Base-by-base conservation (phyloP, 2,888 invertebrate genomes). In the Drosophila robusta region DNA sequence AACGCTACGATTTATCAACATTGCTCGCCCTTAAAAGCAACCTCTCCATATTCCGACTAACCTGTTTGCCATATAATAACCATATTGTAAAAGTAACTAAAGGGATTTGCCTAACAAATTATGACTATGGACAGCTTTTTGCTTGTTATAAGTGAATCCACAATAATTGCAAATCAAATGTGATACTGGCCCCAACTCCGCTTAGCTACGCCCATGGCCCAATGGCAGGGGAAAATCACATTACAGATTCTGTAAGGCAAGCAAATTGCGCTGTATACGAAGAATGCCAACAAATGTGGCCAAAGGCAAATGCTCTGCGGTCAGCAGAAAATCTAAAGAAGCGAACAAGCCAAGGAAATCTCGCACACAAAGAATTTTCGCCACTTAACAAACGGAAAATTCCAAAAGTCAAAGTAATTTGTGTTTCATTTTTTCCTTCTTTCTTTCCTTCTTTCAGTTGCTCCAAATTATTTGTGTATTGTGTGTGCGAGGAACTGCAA, bases 391-490 rank as follows among this genome's bases (percentile, higher is more conserved):
- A 74, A 74, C 77, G 41, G 58, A 80, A 56, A 80, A 78, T 72
- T 72, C 80, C 65, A 79, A 70, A 77, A 77, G 77, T 77, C 77
- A 75, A 79, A 75, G 77, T 76, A 72, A 78, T 69, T 78, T 75
- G 18, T 74, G n/a, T 54, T 51, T 44, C 34, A 38, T 26, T 39
- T 56, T 66, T 32, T 65, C 44, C 18, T 70, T 41, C 34, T 34
- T 47, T 4, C 57, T 39, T 46, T 47, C 16, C 39, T 34, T n/a
- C 45, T 47, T 26, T 39, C 29, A 24, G 36, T 45, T 62, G 29
- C 52, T 39, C n/a, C 54, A 55, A 63, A 71, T 77, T 67, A 75
- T 77, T 70, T 77, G 76, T 63, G 75, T 77, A 67, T 75, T 78
- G 75, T 77, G 68, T 60, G 46, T 39, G 14, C 11, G 24, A 39